Evolutionary conservation across 2,888 invertebrate species (phyloP).

Genomic region (Heteromurus nitidus): DNA sequence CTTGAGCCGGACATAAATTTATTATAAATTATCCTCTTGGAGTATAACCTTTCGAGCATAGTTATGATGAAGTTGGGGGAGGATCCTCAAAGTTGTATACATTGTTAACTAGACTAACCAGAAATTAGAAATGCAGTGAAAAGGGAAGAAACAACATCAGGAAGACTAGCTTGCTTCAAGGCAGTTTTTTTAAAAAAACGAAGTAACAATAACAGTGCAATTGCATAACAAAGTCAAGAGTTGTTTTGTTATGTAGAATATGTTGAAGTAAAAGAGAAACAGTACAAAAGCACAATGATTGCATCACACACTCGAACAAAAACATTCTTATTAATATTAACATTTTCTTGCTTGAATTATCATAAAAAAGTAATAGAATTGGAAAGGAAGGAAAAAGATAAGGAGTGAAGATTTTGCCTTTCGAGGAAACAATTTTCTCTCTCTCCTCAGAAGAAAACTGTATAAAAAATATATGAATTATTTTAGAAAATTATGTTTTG

Average conservation of each 20-base stretch:
- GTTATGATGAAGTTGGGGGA: slow-evolving; percentile 36
- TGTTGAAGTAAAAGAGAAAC: no score
- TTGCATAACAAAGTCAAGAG: no score
- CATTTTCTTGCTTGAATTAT: slow-evolving; percentile 36
- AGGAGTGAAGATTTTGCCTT: slow-evolving; percentile 7
- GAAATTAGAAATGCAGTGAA: background rate
- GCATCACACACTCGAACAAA: slow-evolving; percentile 41
- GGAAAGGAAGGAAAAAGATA: slow-evolving; percentile 17
- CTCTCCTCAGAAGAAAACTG: slow-evolving; percentile 14
- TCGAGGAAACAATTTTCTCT: slow-evolving; percentile 26
- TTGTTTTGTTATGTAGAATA: no score
- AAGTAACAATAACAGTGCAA: background rate
- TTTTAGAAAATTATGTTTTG: slow-evolving; percentile 10
- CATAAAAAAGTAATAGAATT: slow-evolving; percentile 50
- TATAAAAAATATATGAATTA: slow-evolving; percentile 4
- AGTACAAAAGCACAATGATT: slow-evolving; percentile 37
- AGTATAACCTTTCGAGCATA: slow-evolving; percentile 22
- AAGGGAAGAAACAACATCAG: background rate
- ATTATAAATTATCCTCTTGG: slow-evolving; percentile 46
- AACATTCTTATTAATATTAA: slow-evolving; percentile 53
- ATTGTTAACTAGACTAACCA: slow-evolving; percentile 36
- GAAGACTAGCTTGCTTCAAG: slow-evolving; percentile 14
- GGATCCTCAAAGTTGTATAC: slow-evolving; percentile 48
- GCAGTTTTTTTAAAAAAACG: background rate
- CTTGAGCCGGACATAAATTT: slow-evolving; percentile 49